These are phyloP conservation scores for Sebastes iracundus DNA, from an alignment of 2,797 vertebrate genomes.

Conservation along the genomic window DNA sequence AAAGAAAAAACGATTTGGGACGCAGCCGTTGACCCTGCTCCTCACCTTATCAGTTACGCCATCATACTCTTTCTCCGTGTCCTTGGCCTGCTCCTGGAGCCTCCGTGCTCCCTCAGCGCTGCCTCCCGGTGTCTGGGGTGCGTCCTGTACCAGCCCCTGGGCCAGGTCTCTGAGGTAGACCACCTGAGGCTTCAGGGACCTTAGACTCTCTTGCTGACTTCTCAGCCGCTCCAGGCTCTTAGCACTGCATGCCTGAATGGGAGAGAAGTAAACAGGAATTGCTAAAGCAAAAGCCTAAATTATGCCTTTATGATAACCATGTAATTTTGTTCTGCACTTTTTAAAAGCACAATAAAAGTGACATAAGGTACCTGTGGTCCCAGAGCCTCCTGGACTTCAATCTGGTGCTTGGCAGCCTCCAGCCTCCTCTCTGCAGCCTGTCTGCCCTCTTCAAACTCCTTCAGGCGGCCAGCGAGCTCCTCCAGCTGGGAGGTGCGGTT, in stretches of 20 bases:
- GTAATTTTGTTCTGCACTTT: background rate
- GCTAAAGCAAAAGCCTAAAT: background rate
- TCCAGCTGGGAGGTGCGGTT: conserved; percentile 88
- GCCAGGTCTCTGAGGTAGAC: conserved; percentile 93
- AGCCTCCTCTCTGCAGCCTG: conserved; percentile 93
- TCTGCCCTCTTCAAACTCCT: conserved; percentile 94
- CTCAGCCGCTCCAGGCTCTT: conserved; percentile 96
- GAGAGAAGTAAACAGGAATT: background rate
- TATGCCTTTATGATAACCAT: background rate
- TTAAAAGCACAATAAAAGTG: background rate
- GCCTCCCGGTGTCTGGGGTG: conserved; percentile 82
- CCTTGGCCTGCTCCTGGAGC: conserved; percentile 86
- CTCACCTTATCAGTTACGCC: conserved; percentile 87
- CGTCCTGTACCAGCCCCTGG: conserved; percentile 91
- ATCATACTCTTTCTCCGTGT: conserved; percentile 86
- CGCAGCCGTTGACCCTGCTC: background rate
- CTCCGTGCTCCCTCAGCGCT: conserved; percentile 81
- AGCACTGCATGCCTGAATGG: conserved; percentile 90
- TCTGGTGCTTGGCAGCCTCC: conserved; percentile 93
- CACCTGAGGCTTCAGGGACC: conserved; percentile 91
- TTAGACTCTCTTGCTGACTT: conserved; percentile 90
- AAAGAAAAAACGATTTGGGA: background rate
- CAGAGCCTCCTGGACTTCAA: conserved; percentile 95
- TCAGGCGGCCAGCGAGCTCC: conserved; percentile 92
- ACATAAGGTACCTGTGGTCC: conserved; percentile 82